Evolutionary conservation across 2,113 vertebrate genomes (phyloP).

Genomic region (Carassius gibelio): DNA sequence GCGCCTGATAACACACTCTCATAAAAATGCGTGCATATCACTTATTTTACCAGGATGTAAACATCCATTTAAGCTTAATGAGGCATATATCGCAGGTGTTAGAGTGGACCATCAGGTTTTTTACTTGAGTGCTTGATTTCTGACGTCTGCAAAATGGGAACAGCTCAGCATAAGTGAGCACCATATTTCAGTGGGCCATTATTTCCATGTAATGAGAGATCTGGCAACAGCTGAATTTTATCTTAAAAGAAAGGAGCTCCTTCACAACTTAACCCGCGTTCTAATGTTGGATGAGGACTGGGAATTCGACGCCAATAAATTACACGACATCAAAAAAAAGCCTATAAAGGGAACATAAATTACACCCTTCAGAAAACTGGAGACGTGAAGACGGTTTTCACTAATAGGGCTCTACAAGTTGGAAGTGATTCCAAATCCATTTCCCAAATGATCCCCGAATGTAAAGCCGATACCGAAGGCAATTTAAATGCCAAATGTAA

Average conservation of each 20-base stretch:
- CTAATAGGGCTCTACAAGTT: conserved; percentile 76
- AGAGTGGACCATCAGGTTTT: conserved; percentile 54
- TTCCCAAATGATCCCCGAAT: conserved; percentile 65
- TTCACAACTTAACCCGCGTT: conserved; percentile 57
- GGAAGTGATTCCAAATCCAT: conserved; percentile 70
- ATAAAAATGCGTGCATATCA: neutral
- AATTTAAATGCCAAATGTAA: conserved; percentile 63
- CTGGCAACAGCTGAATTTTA: conserved; percentile 71
- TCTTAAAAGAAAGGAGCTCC: conserved; percentile 68
- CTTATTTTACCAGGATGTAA: conserved; percentile 34
- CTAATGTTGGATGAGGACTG: conserved; percentile 56
- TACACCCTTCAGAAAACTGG: conserved; percentile 72
- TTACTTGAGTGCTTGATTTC: conserved; percentile 55
- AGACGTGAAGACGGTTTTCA: conserved; percentile 71
- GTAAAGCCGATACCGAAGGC: conserved; percentile 69
- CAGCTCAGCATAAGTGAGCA: conserved; percentile 52
- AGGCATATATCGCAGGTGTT: conserved; percentile 56
- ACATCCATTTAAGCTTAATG: conserved; percentile 29
- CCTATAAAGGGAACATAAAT: conserved; percentile 74
- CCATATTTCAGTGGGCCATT: conserved; percentile 66
- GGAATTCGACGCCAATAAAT: conserved; percentile 70
- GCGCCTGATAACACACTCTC: conserved; percentile 44
- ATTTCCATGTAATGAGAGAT: conserved; percentile 69
- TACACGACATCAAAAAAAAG: conserved; percentile 71
- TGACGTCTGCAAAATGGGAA: conserved; percentile 47